These are phyloP conservation scores for Drosophila lacertosa DNA, from an alignment of 1,140 invertebrate genomes.

Conservation along the genomic window DNA sequence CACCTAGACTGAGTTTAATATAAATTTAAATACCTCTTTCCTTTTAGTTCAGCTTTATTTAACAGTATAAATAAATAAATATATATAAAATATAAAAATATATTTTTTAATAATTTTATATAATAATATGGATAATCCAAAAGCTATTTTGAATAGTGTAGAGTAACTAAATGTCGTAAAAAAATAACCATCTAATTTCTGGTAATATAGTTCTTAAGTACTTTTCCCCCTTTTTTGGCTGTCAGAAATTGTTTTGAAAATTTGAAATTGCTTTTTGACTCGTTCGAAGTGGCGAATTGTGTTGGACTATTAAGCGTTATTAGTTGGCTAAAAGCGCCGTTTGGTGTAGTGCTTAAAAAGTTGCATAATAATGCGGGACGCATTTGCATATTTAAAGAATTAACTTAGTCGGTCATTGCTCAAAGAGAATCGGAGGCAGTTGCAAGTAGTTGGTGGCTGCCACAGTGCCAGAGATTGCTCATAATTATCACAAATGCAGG, in stretches of 20 bases:
- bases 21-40: too few species aligned
- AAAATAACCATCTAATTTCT: background rate
- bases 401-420: conserved; percentile 72
- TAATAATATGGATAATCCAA: too few species aligned
- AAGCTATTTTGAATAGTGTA: too few species aligned
- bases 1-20: too few species aligned
- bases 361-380: conserved; percentile 48
- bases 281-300: conserved; percentile 70
- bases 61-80: too few species aligned
- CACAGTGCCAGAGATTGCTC: conserved; percentile 39
- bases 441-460: background rate
- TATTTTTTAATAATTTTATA: too few species aligned
- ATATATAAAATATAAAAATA: too few species aligned
- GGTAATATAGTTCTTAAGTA: background rate
- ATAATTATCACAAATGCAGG: conserved; percentile 68
- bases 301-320: conserved; percentile 77
- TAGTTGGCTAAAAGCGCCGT: conserved; percentile 68
- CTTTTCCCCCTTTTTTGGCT: background rate
- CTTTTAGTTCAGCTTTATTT: too few species aligned
- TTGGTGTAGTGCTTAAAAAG: conserved; percentile 61
- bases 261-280: conserved; percentile 40
- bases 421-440: conserved; percentile 35
- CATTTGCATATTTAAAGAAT: conserved; percentile 74
- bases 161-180: background rate
- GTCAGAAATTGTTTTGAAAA: conserved; percentile 39